Base-by-base conservation (phyloP, 1,140 invertebrate species). In the Drosophila prosaltans region DNA sequence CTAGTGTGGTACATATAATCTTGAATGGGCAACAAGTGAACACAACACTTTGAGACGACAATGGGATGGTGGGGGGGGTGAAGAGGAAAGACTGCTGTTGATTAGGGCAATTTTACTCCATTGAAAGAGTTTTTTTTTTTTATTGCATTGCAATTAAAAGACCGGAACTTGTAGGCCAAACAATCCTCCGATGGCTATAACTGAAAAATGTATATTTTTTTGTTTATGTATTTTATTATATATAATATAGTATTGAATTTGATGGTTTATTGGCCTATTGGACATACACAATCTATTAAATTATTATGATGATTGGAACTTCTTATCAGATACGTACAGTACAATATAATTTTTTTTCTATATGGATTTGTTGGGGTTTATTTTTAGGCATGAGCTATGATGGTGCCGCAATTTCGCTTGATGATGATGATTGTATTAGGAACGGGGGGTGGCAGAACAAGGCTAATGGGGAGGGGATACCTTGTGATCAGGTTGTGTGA, bases 351-450 rank as follows among this genome's bases (percentile, higher is more conserved):
- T 16, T 16, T 16, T 16, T 54, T 68, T 61, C 65, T 55, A 61
- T 16, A 10, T 24, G 45, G 45, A 51, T 51, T 16, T 51, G 5
- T 21, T 65, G 63, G 67, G 39, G 58, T 81, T 81, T 89, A 89
- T 89, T 89, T 89, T 81, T 89, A 89, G 84, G 67, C 65, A 72
- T 89, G 84, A 88, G 85, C 84, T 84, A 84, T 75, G 39, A 40
- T 40, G 39, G 11, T 11, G 39, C 16, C 16, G 16, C 16, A 16
- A 16, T 16, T 16, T 16, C 16, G 16, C 16, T 16, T 16, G 39
- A 40, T 40, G 39, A 40, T 11, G 39, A 40, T 40, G 39, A 64
- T 69, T 58, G 28, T 5, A 36, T 36, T 65, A 41, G 6, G 30
- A 36, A 8, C 54, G 43, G 28, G 54, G 28, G 32, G 21, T 8